Conservation (phyloP, 2,797 vertebrate species). For the Podargus strigoides region DNA sequence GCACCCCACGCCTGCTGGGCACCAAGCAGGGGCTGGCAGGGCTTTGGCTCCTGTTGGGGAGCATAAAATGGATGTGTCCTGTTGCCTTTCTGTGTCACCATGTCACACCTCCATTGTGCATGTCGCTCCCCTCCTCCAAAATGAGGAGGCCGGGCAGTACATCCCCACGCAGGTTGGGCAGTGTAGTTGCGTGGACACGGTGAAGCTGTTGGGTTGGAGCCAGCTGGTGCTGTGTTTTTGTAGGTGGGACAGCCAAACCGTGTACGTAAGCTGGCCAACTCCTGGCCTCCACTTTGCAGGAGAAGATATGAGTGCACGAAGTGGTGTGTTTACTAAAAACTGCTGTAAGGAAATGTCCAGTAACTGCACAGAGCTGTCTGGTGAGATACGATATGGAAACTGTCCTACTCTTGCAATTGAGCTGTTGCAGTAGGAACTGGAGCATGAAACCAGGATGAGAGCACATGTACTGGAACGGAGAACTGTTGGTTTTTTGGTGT, state of each 20-base stretch:
- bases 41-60: neutral
- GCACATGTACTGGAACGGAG: neutral
- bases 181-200: fast-evolving
- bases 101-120: fast-evolving
- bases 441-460: neutral
- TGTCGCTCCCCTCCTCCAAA: fast-evolving
- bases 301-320: neutral
- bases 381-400: neutral
- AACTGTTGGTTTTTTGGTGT: neutral
- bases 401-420: neutral
- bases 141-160: neutral
- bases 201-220: neutral
- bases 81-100: neutral
- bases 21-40: neutral
- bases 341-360: neutral
- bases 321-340: neutral
- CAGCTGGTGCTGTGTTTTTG: neutral
- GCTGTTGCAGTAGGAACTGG: neutral
- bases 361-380: neutral
- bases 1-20: neutral
- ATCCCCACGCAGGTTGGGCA: neutral
- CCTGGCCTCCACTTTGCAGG: neutral
- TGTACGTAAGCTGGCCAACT: neutral
- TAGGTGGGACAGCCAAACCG: neutral
- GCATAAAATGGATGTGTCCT: neutral